Evolutionary conservation across 2,113 vertebrate species (phyloP).

Genomic region (Vidua chalybeata): DNA sequence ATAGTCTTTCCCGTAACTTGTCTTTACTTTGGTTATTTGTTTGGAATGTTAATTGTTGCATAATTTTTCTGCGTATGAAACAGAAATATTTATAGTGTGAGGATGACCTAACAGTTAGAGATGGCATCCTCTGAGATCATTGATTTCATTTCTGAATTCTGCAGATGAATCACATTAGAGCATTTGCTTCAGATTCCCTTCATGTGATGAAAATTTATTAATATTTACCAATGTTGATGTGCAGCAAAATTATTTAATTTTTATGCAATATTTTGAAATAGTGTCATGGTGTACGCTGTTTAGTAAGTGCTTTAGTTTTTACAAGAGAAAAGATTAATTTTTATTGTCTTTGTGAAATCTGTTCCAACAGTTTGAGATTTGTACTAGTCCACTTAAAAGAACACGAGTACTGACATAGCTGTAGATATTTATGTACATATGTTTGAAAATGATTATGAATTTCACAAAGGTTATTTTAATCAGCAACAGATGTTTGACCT

Average conservation of each 20-base stretch:
- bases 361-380: not conserved
- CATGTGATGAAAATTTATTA: not conserved
- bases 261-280: not conserved
- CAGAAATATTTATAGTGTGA: slow-evolving; percentile 8
- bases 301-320: not conserved
- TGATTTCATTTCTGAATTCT: not conserved
- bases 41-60: not conserved
- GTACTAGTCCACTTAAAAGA: not conserved
- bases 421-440: not conserved
- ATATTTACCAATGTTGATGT: not conserved
- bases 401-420: not conserved
- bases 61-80: not conserved
- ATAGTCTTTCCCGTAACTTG: not conserved
- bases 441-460: not conserved
- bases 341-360: not conserved
- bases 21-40: not conserved
- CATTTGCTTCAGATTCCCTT: not conserved
- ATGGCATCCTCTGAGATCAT: not conserved
- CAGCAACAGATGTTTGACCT: not conserved
- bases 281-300: not conserved
- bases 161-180: not conserved
- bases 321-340: not conserved
- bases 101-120: not conserved
- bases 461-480: not conserved
- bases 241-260: not conserved